phyloP scores from a whole-genome alignment of 2,113 vertebrate genomes.

The Leucopsar rothschildi region DNA sequence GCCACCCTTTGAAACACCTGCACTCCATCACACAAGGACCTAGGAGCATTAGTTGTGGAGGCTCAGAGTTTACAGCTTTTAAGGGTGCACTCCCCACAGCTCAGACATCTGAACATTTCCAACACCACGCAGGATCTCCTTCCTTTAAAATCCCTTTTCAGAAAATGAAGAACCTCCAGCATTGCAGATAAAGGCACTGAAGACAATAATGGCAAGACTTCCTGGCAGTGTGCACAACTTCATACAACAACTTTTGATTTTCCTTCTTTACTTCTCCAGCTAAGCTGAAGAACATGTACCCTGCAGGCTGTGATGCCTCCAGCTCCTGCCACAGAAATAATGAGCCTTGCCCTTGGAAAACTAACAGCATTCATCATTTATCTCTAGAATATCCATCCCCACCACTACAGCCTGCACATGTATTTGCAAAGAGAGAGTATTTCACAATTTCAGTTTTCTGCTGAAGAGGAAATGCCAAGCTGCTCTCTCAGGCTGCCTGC shows the following conservation, averaged over 20 bases:
- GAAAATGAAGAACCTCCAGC: not conserved
- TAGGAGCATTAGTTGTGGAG: not conserved
- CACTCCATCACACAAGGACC: not conserved
- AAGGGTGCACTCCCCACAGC: not conserved
- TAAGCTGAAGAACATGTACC: not conserved
- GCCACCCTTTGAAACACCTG: not conserved
- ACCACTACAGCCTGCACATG: not conserved
- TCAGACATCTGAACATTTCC: not conserved
- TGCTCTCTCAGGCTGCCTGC: not conserved
- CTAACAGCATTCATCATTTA: not conserved
- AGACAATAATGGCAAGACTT: not conserved
- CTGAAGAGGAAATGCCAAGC: not conserved
- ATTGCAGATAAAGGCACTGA: not conserved
- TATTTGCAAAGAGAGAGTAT: not conserved
- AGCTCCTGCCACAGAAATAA: not conserved
- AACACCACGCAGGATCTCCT: not conserved
- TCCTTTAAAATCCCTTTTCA: not conserved
- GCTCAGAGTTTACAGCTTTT: not conserved
- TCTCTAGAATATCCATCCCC: not conserved
- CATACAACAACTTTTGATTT: not conserved
- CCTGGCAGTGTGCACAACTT: not conserved
- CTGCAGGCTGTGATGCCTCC: not conserved
- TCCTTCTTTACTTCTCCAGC: not conserved
- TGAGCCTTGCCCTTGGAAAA: not conserved
- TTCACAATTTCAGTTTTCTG: not conserved